Conservation (phyloP, 2,113 vertebrate species). For the Plotosus lineatus region DNA sequence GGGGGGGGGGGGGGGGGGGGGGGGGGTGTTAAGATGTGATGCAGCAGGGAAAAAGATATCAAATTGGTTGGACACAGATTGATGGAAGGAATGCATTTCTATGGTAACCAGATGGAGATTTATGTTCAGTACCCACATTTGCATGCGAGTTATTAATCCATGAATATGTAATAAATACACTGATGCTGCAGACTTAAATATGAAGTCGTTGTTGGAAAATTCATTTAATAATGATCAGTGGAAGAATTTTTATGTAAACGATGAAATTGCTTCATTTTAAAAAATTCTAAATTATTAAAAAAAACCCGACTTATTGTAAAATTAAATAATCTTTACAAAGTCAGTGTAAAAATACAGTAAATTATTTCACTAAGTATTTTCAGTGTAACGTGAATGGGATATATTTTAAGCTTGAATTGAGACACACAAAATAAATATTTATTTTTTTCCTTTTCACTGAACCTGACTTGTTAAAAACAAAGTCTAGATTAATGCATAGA, state of each 20-base stretch:
- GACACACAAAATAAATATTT: not conserved
- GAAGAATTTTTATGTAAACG: not conserved
- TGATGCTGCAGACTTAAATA: not conserved
- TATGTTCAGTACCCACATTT: constrained; percentile 14
- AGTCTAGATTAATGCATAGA: not conserved
- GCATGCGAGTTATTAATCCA: not conserved
- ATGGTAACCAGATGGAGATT: constrained; percentile 68
- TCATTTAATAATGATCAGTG: not conserved
- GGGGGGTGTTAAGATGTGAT: not conserved
- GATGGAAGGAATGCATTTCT: constrained; percentile 70
- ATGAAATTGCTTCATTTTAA: not conserved
- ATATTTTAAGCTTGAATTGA: not conserved
- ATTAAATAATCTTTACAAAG: no score
- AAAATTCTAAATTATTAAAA: no score
- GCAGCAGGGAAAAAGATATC: not conserved
- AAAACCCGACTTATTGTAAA: no score
- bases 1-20: not conserved
- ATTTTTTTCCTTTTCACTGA: not conserved
- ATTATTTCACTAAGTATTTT: no score
- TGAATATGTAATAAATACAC: not conserved
- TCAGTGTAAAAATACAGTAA: no score
- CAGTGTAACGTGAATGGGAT: no score
- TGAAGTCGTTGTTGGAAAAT: not conserved
- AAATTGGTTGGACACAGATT: constrained; percentile 64
- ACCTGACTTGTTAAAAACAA: not conserved